These are phyloP conservation scores for Anarsia innoxiella DNA, from an alignment of 2,888 invertebrate species.

Conservation along the genomic window DNA sequence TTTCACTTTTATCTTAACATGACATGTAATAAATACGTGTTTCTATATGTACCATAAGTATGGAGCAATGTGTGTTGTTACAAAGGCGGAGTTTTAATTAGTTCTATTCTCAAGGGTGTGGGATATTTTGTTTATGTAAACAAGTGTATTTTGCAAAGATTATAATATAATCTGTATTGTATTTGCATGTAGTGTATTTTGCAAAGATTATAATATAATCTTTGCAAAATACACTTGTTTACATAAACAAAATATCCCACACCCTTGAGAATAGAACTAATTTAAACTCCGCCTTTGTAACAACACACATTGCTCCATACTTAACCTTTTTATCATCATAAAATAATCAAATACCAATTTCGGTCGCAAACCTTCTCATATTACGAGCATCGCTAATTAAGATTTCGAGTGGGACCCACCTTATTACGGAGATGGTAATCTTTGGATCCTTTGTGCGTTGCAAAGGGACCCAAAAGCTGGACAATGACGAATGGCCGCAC, in stretches of 20 bases:
- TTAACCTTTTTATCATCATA: neutral
- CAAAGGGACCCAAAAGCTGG: constrained; percentile 14
- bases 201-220: neutral
- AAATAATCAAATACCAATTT: neutral
- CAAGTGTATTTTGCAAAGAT: too few relatives aligned
- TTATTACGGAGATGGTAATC: constrained; percentile 48
- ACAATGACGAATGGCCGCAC: constrained; percentile 34
- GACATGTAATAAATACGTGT: neutral
- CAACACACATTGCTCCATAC: neutral
- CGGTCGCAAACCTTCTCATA: neutral
- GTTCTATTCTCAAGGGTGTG: too few relatives aligned
- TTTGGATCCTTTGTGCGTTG: constrained; percentile 17
- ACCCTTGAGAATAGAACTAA: neutral
- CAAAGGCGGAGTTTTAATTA: too few relatives aligned
- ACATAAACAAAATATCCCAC: neutral
- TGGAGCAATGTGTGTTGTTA: too few relatives aligned
- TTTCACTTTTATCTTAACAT: neutral
- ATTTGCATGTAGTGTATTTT: too few relatives aligned
- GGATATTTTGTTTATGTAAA: too few relatives aligned
- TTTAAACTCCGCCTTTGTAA: neutral
- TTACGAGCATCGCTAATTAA: constrained; percentile 3
- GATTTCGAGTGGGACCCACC: constrained; percentile 27
- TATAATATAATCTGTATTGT: too few relatives aligned
- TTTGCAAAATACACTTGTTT: neutral
- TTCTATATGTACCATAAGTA: neutral